Base-by-base conservation (phyloP, 1,140 invertebrate species). In the Hylaeus anthracinus region DNA sequence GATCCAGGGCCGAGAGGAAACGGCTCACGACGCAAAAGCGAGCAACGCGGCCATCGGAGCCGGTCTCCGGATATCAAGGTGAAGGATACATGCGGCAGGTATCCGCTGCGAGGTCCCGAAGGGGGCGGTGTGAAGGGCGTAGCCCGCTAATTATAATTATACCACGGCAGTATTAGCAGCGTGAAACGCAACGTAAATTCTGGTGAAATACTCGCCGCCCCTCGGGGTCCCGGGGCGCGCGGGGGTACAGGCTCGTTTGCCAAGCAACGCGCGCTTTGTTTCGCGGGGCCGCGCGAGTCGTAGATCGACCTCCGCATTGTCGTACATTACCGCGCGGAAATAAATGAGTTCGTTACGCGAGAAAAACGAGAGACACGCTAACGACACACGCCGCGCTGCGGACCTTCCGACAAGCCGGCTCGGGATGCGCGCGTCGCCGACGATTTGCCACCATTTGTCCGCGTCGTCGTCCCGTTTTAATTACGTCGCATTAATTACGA, bases 121-220 rank as follows among this genome's bases (percentile, higher is more conserved):
- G 82, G 86, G 90, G 91, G 90, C 91, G 90, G 88, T 82, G 89
- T 89, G 85, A 89, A 88, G 88, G 92, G 92, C 92, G 92, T 93
- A 91, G 84, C 91, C 89, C 88, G 88, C 91, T 93, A 93, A 93
- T 93, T 93, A 92, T 93, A 93, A 93, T 93, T 93, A 92, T 91
- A 93, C 89, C 86, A 91, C 88, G 84, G 88, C 86, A 87, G 90
- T 91, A 93, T 93, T 93, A 93, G 90, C 89, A 93, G 91, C 89
- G 91, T 90, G 92, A 93, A 93, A 92, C 91, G 89, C 89, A 85
- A 90, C 90, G 91, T 92, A 90, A 91, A 92, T 88, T 90, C 90
- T 90, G 89, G 89, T 91, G 90, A 90, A 92, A 92, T 91, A 91
- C 87, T 88, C 76, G 86, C 83, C 87, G 87, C 85, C 90, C 90